phyloP scores from a whole-genome alignment of 2,888 invertebrate species.

The Thera britannica region DNA sequence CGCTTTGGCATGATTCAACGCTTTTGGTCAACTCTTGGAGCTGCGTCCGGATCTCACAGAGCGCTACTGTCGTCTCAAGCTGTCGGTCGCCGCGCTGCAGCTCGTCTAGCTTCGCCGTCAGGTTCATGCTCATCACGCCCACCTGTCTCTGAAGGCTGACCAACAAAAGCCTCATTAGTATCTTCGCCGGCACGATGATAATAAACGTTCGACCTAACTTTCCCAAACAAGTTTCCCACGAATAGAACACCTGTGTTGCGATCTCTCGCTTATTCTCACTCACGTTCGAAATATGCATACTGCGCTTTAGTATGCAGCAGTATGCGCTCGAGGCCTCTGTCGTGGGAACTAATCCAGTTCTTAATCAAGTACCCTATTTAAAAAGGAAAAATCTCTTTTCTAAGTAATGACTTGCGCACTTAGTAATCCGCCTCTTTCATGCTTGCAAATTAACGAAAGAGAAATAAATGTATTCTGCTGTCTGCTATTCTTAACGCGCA shows the following conservation, averaged over 20 bases:
- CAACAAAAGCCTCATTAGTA: constrained; percentile 44
- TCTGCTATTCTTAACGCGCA: constrained; percentile 4
- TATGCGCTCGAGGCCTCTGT: too few relatives aligned
- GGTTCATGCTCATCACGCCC: constrained; percentile 98
- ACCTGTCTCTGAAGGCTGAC: constrained; percentile 98
- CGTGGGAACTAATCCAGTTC: too few relatives aligned
- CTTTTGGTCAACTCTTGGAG: constrained; percentile 97
- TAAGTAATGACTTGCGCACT: constrained; percentile 14
- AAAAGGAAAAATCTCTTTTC: constrained; percentile 1
- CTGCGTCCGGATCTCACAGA: constrained; percentile 96
- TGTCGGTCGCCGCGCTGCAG: constrained; percentile 95
- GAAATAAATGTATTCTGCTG: background rate
- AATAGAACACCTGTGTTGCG: constrained; percentile 1
- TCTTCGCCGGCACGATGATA: constrained; percentile 1
- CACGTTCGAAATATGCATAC: constrained; percentile 24
- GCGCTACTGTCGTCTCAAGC: constrained; percentile 96
- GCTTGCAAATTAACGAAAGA: constrained; percentile 31
- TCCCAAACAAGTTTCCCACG: constrained; percentile 14
- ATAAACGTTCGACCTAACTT: constrained; percentile 5
- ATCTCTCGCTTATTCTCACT: constrained; percentile 16
- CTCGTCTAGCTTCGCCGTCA: constrained; percentile 97
- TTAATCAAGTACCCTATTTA: too few relatives aligned
- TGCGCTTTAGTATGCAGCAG: background rate
- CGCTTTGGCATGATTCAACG: constrained; percentile 97
- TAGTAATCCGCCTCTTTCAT: background rate